phyloP scores from a whole-genome alignment of 2,797 vertebrate species.

The Enteromius treurensis region DNA sequence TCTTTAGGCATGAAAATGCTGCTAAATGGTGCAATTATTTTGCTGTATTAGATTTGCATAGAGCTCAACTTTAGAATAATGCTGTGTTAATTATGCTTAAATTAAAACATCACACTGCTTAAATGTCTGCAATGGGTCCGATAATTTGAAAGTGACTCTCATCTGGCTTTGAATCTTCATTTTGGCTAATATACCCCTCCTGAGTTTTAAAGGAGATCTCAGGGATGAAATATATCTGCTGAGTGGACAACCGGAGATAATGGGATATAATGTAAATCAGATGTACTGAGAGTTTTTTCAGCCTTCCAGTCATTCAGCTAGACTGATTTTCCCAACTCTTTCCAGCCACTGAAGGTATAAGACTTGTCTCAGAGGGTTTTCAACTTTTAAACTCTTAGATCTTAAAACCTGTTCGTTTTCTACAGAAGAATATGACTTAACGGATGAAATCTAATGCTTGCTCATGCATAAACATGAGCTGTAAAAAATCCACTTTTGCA shows the following conservation, averaged over 20 bases:
- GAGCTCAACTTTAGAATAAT: constrained; percentile 28
- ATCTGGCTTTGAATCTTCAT: constrained; percentile 24
- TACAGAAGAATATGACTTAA: constrained; percentile 38
- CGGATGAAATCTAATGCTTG: constrained; percentile 56
- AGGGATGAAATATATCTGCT: constrained; percentile 76
- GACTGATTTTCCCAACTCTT: constrained; percentile 60
- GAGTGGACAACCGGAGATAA: constrained; percentile 73
- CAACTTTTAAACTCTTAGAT: constrained; percentile 60
- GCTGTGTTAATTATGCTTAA: constrained; percentile 36
- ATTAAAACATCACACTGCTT: constrained; percentile 38
- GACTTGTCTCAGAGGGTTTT: constrained; percentile 67
- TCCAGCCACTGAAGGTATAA: constrained; percentile 57
- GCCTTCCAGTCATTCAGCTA: constrained; percentile 66
- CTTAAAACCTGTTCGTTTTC: constrained; percentile 60
- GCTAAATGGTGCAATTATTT: constrained; percentile 24
- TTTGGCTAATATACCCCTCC: constrained; percentile 57
- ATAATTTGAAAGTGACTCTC: constrained; percentile 20
- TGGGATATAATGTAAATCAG: constrained; percentile 77
- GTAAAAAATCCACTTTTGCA: constrained; percentile 54
- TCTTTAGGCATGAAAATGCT: background rate
- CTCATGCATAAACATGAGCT: constrained; percentile 74
- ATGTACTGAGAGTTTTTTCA: constrained; percentile 68
- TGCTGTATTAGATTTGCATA: constrained; percentile 17
- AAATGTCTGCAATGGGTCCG: constrained; percentile 35
- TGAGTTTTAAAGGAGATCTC: constrained; percentile 66